Percentiles rank a stretch among this genome's conserved stretches.
Conservation (phyloP, 2,888 invertebrate genomes). For the Lithophane leautieri region DNA sequence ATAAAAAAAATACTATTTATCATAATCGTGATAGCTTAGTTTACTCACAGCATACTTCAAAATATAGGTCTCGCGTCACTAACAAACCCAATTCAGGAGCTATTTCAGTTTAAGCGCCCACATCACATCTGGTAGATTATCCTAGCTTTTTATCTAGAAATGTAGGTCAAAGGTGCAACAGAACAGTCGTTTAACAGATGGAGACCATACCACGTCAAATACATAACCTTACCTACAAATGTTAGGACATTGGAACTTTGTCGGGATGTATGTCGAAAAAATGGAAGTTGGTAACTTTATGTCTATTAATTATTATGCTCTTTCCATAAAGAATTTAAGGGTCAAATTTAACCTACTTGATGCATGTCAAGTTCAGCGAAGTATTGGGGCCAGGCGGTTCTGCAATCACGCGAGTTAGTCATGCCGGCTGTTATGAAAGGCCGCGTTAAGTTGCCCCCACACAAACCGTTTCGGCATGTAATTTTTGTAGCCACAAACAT, state of each 20-base stretch:
- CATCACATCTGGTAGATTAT: slow-evolving; percentile 35
- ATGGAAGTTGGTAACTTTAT: slow-evolving; percentile 7
- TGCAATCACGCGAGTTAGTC: slow-evolving; percentile 78
- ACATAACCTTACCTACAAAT: neutral
- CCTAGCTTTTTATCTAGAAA: slow-evolving; percentile 32
- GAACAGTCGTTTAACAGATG: slow-evolving; percentile 12
- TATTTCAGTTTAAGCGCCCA: slow-evolving; percentile 37
- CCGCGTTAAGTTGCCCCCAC: slow-evolving; percentile 57
- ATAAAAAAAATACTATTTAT: neutral
- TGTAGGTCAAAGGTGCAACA: slow-evolving; percentile 27
- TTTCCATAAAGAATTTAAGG: slow-evolving; percentile 57
- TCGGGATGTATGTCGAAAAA: slow-evolving; percentile 14
- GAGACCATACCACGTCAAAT: neutral
- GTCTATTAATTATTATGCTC: slow-evolving; percentile 37
- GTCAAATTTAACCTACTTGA: slow-evolving; percentile 69
- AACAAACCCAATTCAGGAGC: slow-evolving; percentile 25
- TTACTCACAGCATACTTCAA: slow-evolving; percentile 11
- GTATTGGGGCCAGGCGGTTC: slow-evolving; percentile 78
- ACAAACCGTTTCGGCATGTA: slow-evolving; percentile 46
- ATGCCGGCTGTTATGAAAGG: slow-evolving; percentile 72
- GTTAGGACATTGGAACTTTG: neutral
- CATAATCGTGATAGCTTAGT: slow-evolving; percentile 23
- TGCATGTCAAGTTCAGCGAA: slow-evolving; percentile 82
- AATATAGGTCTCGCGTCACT: slow-evolving; percentile 50
- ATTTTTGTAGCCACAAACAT: slow-evolving; percentile 13